Conservation (phyloP, 1,140 invertebrate genomes). For the Brachionus plicatilis region DNA sequence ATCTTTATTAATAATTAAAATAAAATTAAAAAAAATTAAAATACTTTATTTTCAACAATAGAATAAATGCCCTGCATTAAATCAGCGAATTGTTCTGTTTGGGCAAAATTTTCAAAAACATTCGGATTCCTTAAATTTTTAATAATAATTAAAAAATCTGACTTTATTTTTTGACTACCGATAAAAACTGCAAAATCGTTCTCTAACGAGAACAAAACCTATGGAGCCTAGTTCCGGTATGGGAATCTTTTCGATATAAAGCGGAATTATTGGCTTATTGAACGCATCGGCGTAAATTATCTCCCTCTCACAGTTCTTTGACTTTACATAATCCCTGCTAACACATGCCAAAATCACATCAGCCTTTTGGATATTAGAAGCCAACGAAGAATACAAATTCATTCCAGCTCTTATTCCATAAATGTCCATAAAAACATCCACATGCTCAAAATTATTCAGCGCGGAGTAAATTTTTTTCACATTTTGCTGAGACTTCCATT, state of each 20-base stretch:
- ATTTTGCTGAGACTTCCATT: neutral
- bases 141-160: neutral
- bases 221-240: neutral
- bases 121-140: neutral
- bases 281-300: slow-evolving; percentile 12
- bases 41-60: neutral
- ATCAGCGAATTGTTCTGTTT: neutral
- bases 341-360: slow-evolving; percentile 16
- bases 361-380: neutral
- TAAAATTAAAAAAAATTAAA: neutral
- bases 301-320: slow-evolving; percentile 3
- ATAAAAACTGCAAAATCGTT: slow-evolving; percentile 10
- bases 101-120: neutral
- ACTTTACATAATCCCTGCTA: neutral
- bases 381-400: neutral
- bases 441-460: neutral
- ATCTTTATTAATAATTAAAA: neutral
- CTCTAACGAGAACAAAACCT: neutral
- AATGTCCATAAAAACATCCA: slow-evolving; percentile 25
- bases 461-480: neutral
- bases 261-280: neutral
- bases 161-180: neutral
- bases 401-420: neutral
- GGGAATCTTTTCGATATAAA: slow-evolving; percentile 11
- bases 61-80: neutral